These are phyloP conservation scores for Mesaphorura yosii DNA, from an alignment of 1,140 invertebrate species.

Conservation along the genomic window DNA sequence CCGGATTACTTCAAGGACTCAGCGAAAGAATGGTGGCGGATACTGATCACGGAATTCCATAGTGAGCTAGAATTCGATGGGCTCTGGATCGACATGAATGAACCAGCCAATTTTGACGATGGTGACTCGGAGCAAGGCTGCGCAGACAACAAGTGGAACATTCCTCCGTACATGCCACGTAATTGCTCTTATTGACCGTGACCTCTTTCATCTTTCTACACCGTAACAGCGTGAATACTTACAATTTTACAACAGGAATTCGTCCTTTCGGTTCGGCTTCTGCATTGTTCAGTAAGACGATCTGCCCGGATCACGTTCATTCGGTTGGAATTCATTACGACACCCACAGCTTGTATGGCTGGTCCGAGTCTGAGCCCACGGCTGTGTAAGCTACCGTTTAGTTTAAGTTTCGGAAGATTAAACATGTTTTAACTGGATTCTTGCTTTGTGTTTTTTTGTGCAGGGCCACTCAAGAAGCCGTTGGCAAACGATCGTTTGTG, in stretches of 20 bases:
- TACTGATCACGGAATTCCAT: constrained; percentile 16
- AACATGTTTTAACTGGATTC: not conserved
- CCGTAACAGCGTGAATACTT: not conserved
- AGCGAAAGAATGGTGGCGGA: constrained; percentile 12
- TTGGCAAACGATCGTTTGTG: constrained; percentile 32
- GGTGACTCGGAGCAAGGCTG: constrained; percentile 34
- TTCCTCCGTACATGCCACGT: constrained; percentile 17
- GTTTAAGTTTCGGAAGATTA: not conserved
- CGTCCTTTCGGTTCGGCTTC: too few species aligned
- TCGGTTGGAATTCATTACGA: constrained; percentile 34
- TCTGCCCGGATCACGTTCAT: constrained; percentile 33
- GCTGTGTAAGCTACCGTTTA: constrained; percentile 32
- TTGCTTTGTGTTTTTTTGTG: not conserved
- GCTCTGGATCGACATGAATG: constrained; percentile 38
- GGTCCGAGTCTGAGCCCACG: constrained; percentile 41
- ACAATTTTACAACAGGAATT: constrained; percentile 12
- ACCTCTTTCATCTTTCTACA: not conserved
- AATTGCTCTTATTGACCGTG: not conserved
- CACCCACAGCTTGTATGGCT: constrained; percentile 38
- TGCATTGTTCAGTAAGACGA: not conserved
- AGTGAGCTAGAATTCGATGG: constrained; percentile 10
- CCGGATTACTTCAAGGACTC: constrained; percentile 22
- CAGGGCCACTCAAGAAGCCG: constrained; percentile 6
- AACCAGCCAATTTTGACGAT: constrained; percentile 38
- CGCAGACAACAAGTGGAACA: constrained; percentile 27